Evolutionary conservation across 1,140 invertebrate genomes (phyloP), one percentile per base, ranked within the genome.

Genomic region (Caenorhabditis inopinata): DNA sequence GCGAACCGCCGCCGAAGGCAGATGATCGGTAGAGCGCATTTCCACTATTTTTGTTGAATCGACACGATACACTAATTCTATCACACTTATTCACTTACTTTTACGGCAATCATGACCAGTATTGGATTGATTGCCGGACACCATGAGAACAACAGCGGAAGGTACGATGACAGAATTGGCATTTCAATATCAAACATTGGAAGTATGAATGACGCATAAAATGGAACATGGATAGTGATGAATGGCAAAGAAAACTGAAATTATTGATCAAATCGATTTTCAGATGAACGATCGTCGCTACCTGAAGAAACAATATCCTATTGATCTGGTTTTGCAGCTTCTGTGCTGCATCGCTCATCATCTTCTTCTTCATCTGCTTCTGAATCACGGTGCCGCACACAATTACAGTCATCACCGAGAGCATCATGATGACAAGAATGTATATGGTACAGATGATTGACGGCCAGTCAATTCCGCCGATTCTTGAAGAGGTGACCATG

Each of bases 101-200:
- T 68, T n/a, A 68, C 58, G 16, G n/a, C n/a, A 11, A 68, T 2
- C 32, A 68, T 68, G 6, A 68, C 58, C 32, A 68, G 23, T 38
- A 68, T 68, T 2, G 58, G 58, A 68, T 68, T 68, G n/a, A 68
- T 68, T 4, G 58, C 58, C 25, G 58, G 58, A 27, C 58, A 68
- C 58, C 58, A 68, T 3, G 58, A 68, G 12, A 68, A 68, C 58
- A 68, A 38, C 35, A 68, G 38, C 7, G 58, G 58, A 11, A 68
- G n/a, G 38, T 68, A 38, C 1, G 1, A 38, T 21, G 58, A 35
- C 7, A 68, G n/a, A 42, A 68, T 38, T 16, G 29, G n/a, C n/a
- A 38, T 68, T 14, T 68, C 58, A 9, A 68, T 42, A 38, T 68
- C 32, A 14, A 68, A 68, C 16, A 42, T 42, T 23, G 58, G 58